Conservation (phyloP, 1,140 invertebrate genomes). For the Bicyclus anynana region DNA sequence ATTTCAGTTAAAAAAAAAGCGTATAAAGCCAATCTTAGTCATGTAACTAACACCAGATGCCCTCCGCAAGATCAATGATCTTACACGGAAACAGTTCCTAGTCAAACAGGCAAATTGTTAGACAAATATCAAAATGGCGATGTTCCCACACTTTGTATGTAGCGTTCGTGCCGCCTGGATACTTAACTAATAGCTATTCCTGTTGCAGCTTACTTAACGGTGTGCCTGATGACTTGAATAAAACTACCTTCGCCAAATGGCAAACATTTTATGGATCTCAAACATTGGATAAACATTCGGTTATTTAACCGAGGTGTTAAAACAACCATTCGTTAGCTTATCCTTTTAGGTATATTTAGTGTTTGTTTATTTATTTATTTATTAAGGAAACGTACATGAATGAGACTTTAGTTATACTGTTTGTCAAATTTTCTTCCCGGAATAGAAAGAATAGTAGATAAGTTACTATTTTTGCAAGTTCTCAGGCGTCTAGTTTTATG, state of each 20-base stretch:
- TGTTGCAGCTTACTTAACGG: conserved; percentile 61
- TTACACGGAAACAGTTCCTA: conserved; percentile 50
- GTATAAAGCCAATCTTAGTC: conserved; percentile 2
- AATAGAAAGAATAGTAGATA: too few relatives aligned
- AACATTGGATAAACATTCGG: conserved; percentile 39
- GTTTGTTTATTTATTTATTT: neutral
- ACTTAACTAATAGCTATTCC: conserved; percentile 49
- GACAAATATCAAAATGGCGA: conserved; percentile 53
- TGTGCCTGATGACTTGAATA: conserved; percentile 56
- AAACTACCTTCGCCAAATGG: conserved; percentile 46
- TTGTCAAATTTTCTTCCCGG: too few relatives aligned
- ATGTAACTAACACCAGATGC: conserved; percentile 16
- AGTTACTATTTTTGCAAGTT: too few relatives aligned
- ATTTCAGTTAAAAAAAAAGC: too few relatives aligned
- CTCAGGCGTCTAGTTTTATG: too few relatives aligned
- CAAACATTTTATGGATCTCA: conserved; percentile 52
- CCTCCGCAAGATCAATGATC: conserved; percentile 13
- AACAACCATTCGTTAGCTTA: neutral
- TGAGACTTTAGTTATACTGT: too few relatives aligned
- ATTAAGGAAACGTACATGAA: neutral
- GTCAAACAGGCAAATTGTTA: conserved; percentile 64
- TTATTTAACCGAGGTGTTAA: conserved; percentile 1
- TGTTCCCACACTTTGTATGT: conserved; percentile 47
- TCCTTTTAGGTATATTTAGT: neutral
- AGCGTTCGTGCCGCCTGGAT: conserved; percentile 35